Evolutionary conservation across 1,140 invertebrate genomes (phyloP).

Genomic region (Ceratina calcarata): DNA sequence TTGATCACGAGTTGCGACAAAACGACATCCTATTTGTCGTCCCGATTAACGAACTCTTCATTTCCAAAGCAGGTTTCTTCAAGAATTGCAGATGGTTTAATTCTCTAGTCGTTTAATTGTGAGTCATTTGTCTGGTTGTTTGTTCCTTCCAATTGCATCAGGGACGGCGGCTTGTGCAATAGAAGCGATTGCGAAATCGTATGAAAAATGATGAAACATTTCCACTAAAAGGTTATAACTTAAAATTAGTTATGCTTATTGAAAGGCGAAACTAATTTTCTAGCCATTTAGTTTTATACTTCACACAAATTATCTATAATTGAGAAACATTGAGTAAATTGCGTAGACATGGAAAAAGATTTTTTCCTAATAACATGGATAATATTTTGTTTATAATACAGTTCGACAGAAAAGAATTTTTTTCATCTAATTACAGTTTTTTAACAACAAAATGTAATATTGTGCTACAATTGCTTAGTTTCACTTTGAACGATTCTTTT

Average conservation of each 20-base stretch:
- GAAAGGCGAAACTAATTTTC: too few species aligned
- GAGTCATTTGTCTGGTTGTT: slow-evolving; percentile 14
- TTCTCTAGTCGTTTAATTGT: slow-evolving; percentile 16
- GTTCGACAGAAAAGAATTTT: too few species aligned
- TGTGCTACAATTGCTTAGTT: neutral
- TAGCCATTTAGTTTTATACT: neutral
- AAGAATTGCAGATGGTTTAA: neutral
- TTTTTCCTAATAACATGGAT: too few species aligned
- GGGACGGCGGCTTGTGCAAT: neutral
- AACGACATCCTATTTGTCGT: neutral
- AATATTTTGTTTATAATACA: too few species aligned
- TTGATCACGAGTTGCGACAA: neutral
- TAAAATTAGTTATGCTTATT: neutral
- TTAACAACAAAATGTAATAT: neutral
- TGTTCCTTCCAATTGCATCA: neutral
- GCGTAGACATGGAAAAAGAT: too few species aligned
- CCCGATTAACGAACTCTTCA: slow-evolving; percentile 1
- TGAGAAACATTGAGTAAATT: neutral
- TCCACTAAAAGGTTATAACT: neutral
- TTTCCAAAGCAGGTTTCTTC: slow-evolving; percentile 2
- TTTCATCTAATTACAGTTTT: too few species aligned
- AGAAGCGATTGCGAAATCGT: slow-evolving; percentile 17
- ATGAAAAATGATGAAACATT: slow-evolving; percentile 1
- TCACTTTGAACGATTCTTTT: neutral
- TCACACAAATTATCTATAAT: neutral